phyloP scores from a whole-genome alignment of 2,113 vertebrate genomes.

The Tragelaphus scriptus region DNA sequence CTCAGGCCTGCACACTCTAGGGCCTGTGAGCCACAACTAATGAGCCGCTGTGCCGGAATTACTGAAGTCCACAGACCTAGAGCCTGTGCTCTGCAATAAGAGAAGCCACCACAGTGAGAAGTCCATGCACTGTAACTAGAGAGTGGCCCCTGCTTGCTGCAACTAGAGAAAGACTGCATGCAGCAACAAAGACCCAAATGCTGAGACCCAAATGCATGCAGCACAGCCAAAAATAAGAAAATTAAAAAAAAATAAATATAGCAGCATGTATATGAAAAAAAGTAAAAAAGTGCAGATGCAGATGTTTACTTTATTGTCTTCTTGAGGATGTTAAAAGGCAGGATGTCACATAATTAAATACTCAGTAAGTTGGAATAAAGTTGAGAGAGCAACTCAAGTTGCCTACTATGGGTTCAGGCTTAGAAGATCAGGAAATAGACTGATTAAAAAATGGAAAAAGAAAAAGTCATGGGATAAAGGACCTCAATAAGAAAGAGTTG shows the following conservation, averaged over 20 bases:
- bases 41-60: fast-evolving
- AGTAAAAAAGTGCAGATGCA: neutral
- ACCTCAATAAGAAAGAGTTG: neutral
- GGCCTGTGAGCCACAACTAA: neutral
- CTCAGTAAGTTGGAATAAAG: neutral
- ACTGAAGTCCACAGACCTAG: neutral
- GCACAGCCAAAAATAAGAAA: neutral
- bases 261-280: neutral
- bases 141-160: neutral
- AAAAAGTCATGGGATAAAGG: neutral
- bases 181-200: no score
- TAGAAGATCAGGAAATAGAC: neutral
- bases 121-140: neutral
- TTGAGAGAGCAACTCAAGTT: neutral
- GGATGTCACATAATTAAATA: neutral
- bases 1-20: neutral
- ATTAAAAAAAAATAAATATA: neutral
- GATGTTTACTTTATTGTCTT: neutral
- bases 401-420: neutral
- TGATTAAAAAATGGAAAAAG: neutral
- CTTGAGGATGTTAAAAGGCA: neutral
- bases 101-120: neutral
- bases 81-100: neutral
- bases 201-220: no score
- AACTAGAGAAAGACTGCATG: neutral